Evolutionary conservation across 2,888 invertebrate species (phyloP), one percentile per base, ranked within the genome.

Genomic region (Strigamia maritima): DNA sequence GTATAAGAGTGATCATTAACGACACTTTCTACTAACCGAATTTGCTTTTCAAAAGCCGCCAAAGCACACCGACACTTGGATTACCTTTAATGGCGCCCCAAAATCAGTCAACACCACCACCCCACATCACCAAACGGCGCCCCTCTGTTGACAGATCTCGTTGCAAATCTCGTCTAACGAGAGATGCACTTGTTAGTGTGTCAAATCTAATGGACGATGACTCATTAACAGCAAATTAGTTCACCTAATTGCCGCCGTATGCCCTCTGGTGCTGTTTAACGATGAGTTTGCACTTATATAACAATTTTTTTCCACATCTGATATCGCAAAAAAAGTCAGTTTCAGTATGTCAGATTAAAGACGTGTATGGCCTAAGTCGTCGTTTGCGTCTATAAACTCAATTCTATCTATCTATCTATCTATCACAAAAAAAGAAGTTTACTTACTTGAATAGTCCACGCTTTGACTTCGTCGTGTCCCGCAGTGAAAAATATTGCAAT

Each of bases 381-480:
- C n/a, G n/a, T n/a, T n/a, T n/a, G n/a, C n/a, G n/a, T n/a, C n/a
- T n/a, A n/a, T n/a, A n/a, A n/a, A n/a, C n/a, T n/a, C n/a, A n/a
- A n/a, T n/a, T n/a, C n/a, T n/a, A n/a, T n/a, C n/a, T n/a, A n/a
- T n/a, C n/a, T n/a, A n/a, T n/a, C n/a, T n/a, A n/a, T n/a, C n/a
- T n/a, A n/a, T n/a, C n/a, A n/a, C n/a, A n/a, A 74, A 26, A 24
- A 74, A 16, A 74, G 31, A n/a, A 35, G 12, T 60, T 2, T 16
- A 82, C 83, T 84, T 86, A 96, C 97, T 91, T 95, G 97, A 86
- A 99, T 94, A 2, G 97, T 98, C 99, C 99, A 99, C 28, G 98
- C 98, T 87, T 98, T 98, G 10, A 99, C 99, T 90, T 99, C 99
- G 87, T 99, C 99, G 75, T 92, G 90, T 19, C 99, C 99, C 79